phyloP scores from a whole-genome alignment of 2,888 invertebrate species.

The Drosophila kanekoi region DNA sequence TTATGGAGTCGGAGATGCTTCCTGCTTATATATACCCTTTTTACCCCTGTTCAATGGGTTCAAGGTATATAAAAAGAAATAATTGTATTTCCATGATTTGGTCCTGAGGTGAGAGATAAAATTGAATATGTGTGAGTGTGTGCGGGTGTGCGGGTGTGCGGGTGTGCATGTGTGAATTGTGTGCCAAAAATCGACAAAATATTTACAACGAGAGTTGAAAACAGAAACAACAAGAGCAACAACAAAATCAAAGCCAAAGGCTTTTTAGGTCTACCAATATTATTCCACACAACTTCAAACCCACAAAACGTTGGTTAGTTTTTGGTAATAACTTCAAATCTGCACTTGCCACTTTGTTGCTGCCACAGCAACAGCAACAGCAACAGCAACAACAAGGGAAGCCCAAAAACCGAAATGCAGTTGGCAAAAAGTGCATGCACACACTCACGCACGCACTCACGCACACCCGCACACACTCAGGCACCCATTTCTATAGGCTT shows the following conservation, averaged over 20 bases:
- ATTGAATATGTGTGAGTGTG: slow-evolving; percentile 10
- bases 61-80: too few relatives aligned
- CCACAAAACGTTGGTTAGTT: slow-evolving; percentile 84
- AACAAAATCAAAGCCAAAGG: slow-evolving; percentile 66
- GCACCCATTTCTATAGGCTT: slow-evolving; percentile 30
- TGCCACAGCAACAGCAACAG: slow-evolving; percentile 31
- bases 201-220: slow-evolving; percentile 42
- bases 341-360: slow-evolving; percentile 82
- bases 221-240: slow-evolving; percentile 29
- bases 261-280: slow-evolving; percentile 84
- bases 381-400: slow-evolving; percentile 21
- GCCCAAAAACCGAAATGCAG: slow-evolving; percentile 39
- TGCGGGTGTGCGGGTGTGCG: slow-evolving; percentile 15
- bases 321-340: slow-evolving; percentile 84
- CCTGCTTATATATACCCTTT: too few relatives aligned
- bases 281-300: slow-evolving; percentile 84
- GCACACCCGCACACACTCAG: slow-evolving; percentile 4
- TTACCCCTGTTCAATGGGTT: too few relatives aligned
- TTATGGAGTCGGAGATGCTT: too few relatives aligned
- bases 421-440: slow-evolving; percentile 49
- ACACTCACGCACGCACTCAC: slow-evolving; percentile 17
- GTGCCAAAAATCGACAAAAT: slow-evolving; percentile 55
- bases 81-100: slow-evolving; percentile 3
- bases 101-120: slow-evolving; percentile 23
- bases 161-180: slow-evolving; percentile 13